A percentile compares a stretch with the other conserved stretches of the same genome.
phyloP scores from a whole-genome alignment of 2,888 invertebrate species.

The Rhingia rostrata region DNA sequence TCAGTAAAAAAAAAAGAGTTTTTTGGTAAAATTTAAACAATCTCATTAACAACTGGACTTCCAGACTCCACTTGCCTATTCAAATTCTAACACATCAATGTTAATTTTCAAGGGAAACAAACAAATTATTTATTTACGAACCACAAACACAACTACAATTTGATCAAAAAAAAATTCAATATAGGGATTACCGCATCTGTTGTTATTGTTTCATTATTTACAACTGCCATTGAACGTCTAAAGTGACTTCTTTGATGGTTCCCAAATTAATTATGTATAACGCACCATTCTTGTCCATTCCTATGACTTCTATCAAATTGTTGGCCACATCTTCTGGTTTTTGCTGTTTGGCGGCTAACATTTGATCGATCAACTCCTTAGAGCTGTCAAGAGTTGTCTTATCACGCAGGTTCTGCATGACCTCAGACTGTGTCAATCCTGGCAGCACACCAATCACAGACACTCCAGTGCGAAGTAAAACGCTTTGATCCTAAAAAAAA shows the following conservation, averaged over 20 bases:
- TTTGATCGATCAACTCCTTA: slow-evolving; percentile 77
- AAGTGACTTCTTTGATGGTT: slow-evolving; percentile 78
- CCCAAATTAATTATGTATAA: slow-evolving; percentile 80
- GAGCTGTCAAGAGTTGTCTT: slow-evolving; percentile 79
- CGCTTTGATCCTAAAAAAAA: slow-evolving; percentile 76
- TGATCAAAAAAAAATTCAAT: slow-evolving; percentile 1
- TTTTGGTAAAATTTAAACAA: too few relatives aligned
- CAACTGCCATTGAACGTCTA: slow-evolving; percentile 78
- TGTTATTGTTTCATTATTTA: slow-evolving; percentile 17
- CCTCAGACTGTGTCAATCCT: slow-evolving; percentile 79
- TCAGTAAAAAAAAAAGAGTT: too few relatives aligned
- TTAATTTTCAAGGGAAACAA: slow-evolving; percentile 14
- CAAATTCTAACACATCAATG: not conserved
- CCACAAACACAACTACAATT: slow-evolving; percentile 4
- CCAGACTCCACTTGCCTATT: not conserved
- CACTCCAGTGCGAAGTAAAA: slow-evolving; percentile 79
- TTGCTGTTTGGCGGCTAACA: slow-evolving; percentile 79
- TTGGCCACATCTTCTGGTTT: slow-evolving; percentile 80
- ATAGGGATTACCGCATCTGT: not conserved
- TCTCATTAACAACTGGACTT: too few relatives aligned
- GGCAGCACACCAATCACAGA: slow-evolving; percentile 80
- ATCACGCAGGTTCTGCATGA: slow-evolving; percentile 80
- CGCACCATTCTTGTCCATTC: slow-evolving; percentile 80
- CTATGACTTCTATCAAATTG: slow-evolving; percentile 78
- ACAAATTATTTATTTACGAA: slow-evolving; percentile 34